phyloP scores from a whole-genome alignment of 2,113 vertebrate genomes.

The Eublepharis macularius region DNA sequence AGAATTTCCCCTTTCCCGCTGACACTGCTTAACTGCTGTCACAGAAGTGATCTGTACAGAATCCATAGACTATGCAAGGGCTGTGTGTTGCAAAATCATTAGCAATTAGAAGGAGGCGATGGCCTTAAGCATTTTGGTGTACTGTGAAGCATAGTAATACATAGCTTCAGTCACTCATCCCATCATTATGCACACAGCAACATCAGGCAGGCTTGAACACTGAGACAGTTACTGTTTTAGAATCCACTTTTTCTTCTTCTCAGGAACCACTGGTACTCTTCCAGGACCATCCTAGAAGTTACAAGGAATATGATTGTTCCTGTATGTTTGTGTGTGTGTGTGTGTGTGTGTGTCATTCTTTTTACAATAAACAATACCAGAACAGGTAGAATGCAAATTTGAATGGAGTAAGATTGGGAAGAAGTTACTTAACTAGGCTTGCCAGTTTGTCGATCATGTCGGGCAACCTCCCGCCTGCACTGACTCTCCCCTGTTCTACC shows the following conservation, averaged over 20 bases:
- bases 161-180: neutral
- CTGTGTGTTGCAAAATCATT: neutral
- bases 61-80: neutral
- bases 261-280: neutral
- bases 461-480: too few species aligned
- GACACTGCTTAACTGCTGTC: constrained; percentile 4
- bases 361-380: neutral
- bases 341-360: too few species aligned
- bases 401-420: neutral
- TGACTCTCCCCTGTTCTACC: too few species aligned
- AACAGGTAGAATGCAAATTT: too few species aligned
- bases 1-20: neutral
- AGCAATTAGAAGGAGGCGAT: neutral
- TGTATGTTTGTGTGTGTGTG: neutral
- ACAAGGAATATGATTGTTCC: neutral
- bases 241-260: neutral
- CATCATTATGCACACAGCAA: neutral
- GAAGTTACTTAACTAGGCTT: too few species aligned
- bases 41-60: neutral
- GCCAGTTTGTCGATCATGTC: too few species aligned
- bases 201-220: neutral
- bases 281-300: neutral
- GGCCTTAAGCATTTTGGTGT: neutral
- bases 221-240: neutral
- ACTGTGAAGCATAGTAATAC: neutral